Percentiles rank a stretch among this genome's conserved stretches.
phyloP scores from a whole-genome alignment of 1,140 invertebrate species.

The Bombus affinis region DNA sequence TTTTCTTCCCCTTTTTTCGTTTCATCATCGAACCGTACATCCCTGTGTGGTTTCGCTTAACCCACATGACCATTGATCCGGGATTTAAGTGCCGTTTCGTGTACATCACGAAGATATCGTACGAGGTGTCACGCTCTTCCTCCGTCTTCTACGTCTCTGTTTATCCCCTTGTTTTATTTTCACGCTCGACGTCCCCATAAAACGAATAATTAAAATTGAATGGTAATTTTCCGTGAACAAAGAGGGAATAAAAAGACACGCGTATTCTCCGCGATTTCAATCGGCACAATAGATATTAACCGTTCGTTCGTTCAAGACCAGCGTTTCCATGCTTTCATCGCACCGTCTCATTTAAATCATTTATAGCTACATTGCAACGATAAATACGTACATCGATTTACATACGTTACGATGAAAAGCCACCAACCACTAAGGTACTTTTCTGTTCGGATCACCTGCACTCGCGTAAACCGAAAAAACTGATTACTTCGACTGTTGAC shows the following conservation, averaged over 20 bases:
- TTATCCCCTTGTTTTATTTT: background rate
- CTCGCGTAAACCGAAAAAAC: background rate
- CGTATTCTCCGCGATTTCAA: background rate
- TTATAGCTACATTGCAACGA: constrained; percentile 6
- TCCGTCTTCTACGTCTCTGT: background rate
- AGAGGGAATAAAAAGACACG: background rate
- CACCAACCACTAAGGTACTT: background rate
- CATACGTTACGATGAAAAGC: constrained; percentile 25
- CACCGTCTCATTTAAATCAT: background rate
- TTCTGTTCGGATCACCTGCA: background rate
- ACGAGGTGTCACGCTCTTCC: constrained; percentile 1
- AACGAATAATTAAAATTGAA: constrained; percentile 6
- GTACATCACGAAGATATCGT: constrained; percentile 27
- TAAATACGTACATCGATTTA: constrained; percentile 24
- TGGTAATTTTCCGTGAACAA: constrained; percentile 14
- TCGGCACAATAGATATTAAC: constrained; percentile 23
- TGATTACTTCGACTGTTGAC: constrained; percentile 21
- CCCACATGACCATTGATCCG: constrained; percentile 39
- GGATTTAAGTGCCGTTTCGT: constrained; percentile 43
- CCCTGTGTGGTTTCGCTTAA: constrained; percentile 21
- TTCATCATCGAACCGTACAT: constrained; percentile 2
- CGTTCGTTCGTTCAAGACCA: background rate
- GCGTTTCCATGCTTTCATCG: background rate
- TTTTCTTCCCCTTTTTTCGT: background rate
- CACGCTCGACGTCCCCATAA: constrained; percentile 6